Evolutionary conservation across 2,888 invertebrate genomes (phyloP).

Genomic region (Polydrusus pterygomalis): DNA sequence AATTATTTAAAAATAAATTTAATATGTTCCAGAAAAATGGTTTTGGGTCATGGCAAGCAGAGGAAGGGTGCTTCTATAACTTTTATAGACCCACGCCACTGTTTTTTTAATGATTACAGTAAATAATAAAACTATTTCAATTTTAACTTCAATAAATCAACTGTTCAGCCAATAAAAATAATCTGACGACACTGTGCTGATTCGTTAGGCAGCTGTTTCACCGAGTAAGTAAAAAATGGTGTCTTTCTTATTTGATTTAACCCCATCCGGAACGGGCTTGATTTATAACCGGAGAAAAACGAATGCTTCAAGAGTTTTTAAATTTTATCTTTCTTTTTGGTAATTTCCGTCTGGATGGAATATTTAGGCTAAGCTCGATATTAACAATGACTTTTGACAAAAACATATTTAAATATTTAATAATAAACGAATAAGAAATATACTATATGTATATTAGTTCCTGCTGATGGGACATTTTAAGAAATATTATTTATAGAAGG

Average conservation of each 20-base stretch:
- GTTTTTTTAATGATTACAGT: not conserved
- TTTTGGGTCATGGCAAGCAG: too few species aligned
- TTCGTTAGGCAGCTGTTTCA: slow-evolving; percentile 42
- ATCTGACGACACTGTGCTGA: slow-evolving; percentile 26
- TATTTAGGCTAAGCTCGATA: not conserved
- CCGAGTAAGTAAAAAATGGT: slow-evolving; percentile 39
- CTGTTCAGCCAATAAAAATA: slow-evolving; percentile 2
- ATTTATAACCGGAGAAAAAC: slow-evolving; percentile 34
- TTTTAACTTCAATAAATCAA: slow-evolving; percentile 16
- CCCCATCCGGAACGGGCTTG: slow-evolving; percentile 35
- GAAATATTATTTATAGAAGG: too few species aligned
- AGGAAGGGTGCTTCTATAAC: too few species aligned
- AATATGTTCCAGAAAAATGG: too few species aligned
- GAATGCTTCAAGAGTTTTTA: slow-evolving; percentile 33
- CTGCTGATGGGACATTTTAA: too few species aligned
- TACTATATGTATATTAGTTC: too few species aligned
- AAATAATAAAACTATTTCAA: slow-evolving; percentile 4
- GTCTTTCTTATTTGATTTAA: slow-evolving; percentile 45
- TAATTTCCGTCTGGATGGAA: not conserved
- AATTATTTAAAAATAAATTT: too few species aligned
- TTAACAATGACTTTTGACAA: not conserved
- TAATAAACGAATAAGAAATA: too few species aligned
- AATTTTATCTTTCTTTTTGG: slow-evolving; percentile 22
- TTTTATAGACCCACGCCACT: too few species aligned
- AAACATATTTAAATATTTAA: not conserved